A percentile compares a stretch with the other conserved stretches of the same genome.
Evolutionary conservation across 2,797 vertebrate genomes (phyloP).

Genomic region (Microctenopoma steveboyesi): DNA sequence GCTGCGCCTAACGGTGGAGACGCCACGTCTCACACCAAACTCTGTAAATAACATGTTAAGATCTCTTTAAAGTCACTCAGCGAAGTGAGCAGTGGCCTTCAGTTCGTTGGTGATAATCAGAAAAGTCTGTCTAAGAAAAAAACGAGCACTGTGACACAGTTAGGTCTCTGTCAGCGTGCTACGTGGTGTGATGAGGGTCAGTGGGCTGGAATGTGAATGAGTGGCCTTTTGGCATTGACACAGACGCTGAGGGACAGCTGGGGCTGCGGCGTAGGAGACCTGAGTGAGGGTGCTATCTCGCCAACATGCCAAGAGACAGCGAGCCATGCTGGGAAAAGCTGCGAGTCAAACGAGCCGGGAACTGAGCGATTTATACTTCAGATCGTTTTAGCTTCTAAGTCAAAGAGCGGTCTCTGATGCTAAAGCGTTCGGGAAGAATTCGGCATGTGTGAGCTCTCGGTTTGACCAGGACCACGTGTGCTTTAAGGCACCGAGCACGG

Average conservation of each 20-base stretch:
- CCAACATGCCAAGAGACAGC: slow-evolving; percentile 36
- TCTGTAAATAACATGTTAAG: slow-evolving; percentile 1
- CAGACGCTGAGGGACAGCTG: slow-evolving; percentile 72
- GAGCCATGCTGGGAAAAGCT: slow-evolving; percentile 25
- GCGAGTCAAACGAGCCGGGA: background rate
- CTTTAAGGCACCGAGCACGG: slow-evolving; percentile 30
- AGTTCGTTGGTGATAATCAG: slow-evolving; percentile 30
- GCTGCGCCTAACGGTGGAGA: slow-evolving; percentile 21
- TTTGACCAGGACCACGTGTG: slow-evolving; percentile 36
- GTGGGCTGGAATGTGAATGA: slow-evolving; percentile 73
- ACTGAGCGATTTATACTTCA: background rate
- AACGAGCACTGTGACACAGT: slow-evolving; percentile 52
- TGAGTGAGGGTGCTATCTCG: slow-evolving; percentile 25
- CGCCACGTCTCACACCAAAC: background rate
- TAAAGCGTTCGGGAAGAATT: background rate
- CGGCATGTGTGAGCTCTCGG: slow-evolving; percentile 2
- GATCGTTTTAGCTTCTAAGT: background rate
- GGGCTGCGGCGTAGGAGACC: slow-evolving; percentile 16
- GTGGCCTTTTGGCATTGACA: slow-evolving; percentile 67
- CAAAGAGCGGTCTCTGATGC: background rate
- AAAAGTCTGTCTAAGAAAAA: slow-evolving; percentile 65
- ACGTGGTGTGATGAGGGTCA: slow-evolving; percentile 65
- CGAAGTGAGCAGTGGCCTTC: slow-evolving; percentile 21
- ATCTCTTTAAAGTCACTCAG: background rate
- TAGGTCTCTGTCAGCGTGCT: slow-evolving; percentile 32